Evolutionary conservation across 2,797 vertebrate species (phyloP).

Genomic region (Ptychadena robeensis): DNA sequence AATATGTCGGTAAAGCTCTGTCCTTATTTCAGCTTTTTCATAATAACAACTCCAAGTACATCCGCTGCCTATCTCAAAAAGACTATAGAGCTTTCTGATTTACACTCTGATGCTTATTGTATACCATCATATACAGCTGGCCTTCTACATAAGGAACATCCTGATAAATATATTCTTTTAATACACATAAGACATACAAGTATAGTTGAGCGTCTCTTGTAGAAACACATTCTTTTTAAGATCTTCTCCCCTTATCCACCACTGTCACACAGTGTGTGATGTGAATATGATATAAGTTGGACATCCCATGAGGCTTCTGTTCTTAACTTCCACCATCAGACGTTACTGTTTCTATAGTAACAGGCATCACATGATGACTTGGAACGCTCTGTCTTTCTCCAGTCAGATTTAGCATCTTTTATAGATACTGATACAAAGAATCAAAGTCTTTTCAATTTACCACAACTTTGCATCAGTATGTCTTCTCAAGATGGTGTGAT

Average conservation of each 20-base stretch:
- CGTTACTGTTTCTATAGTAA: constrained; percentile 58
- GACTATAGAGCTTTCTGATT: no score
- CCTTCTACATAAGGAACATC: no score
- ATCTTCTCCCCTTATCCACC: constrained; percentile 26
- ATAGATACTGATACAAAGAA: constrained; percentile 29
- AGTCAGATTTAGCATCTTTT: constrained; percentile 20
- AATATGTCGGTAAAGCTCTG: no score
- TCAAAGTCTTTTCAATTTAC: constrained; percentile 47
- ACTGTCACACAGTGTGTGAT: constrained; percentile 45
- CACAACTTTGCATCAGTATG: constrained; percentile 15
- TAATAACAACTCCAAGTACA: no score
- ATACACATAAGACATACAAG: constrained; percentile 3
- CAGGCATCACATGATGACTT: constrained; percentile 26
- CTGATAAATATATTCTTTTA: background rate
- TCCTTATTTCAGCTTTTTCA: no score
- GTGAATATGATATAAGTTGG: constrained; percentile 54
- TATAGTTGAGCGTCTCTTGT: constrained; percentile 4
- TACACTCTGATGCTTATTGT: no score
- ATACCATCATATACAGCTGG: no score
- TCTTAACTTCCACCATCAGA: constrained; percentile 47
- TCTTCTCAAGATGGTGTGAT: constrained; percentile 17
- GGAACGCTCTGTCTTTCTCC: constrained; percentile 41
- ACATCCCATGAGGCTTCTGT: constrained; percentile 52
- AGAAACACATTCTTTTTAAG: constrained; percentile 9
- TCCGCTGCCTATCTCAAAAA: no score